phyloP scores from a whole-genome alignment of 2,888 invertebrate genomes.

The Brenthis daphne region DNA sequence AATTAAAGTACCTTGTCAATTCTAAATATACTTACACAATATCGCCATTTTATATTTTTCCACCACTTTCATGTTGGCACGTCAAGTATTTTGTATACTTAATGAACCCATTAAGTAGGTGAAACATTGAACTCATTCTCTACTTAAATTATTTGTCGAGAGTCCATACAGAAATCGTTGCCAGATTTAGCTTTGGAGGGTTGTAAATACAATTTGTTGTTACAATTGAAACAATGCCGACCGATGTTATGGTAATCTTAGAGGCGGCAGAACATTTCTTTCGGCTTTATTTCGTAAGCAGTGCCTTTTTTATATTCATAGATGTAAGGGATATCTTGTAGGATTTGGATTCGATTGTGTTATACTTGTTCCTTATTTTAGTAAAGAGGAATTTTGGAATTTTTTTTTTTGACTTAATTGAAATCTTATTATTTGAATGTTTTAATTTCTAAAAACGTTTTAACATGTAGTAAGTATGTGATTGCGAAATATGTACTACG shows the following conservation, averaged over 20 bases:
- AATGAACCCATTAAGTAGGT: constrained; percentile 64
- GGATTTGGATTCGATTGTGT: constrained; percentile 36
- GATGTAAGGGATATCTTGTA: constrained; percentile 39
- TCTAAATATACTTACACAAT: too few species aligned
- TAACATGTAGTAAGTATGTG: background rate
- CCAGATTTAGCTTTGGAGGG: constrained; percentile 75
- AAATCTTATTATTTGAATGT: too few species aligned
- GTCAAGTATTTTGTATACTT: constrained; percentile 54
- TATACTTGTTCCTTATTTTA: constrained; percentile 24
- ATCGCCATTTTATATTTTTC: background rate
- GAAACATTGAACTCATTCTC: constrained; percentile 69
- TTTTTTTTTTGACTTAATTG: background rate
- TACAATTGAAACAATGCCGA: constrained; percentile 59
- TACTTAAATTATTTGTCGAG: constrained; percentile 75
- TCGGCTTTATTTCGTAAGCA: constrained; percentile 34
- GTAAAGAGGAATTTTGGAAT: constrained; percentile 10
- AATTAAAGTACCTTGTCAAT: too few species aligned
- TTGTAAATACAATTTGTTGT: constrained; percentile 57
- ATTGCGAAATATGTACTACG: background rate
- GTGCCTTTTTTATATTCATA: constrained; percentile 37
- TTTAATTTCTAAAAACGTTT: background rate
- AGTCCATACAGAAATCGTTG: constrained; percentile 74
- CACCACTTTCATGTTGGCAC: constrained; percentile 34
- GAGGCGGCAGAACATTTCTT: constrained; percentile 46
- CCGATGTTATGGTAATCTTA: constrained; percentile 49